phyloP scores from a whole-genome alignment of 2,888 invertebrate genomes.

The Griposia aprilina region DNA sequence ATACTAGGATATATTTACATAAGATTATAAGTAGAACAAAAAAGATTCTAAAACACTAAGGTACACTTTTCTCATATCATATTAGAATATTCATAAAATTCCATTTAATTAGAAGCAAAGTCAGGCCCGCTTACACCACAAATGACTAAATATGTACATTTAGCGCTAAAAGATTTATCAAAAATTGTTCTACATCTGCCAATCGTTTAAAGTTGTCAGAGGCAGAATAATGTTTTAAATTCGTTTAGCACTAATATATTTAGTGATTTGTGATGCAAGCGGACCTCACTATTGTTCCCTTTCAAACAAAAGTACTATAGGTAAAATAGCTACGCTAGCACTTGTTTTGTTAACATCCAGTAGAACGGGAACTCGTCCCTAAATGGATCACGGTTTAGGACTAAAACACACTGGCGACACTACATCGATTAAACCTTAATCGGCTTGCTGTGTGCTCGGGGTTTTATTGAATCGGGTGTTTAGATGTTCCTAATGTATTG shows the following conservation, averaged over 20 bases:
- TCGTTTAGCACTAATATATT: not conserved
- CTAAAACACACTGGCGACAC: conserved; percentile 45
- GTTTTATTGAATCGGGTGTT: conserved; percentile 37
- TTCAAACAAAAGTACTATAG: conserved; percentile 14
- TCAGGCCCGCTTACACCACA: not conserved
- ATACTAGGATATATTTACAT: too few relatives aligned
- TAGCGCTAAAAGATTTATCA: not conserved
- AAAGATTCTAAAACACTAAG: not conserved
- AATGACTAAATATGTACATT: not conserved
- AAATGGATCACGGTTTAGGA: conserved; percentile 62
- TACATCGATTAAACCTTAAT: conserved; percentile 47
- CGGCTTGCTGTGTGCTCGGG: conserved; percentile 42
- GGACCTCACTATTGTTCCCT: not conserved
- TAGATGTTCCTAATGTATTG: conserved; percentile 16
- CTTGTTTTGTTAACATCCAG: conserved; percentile 57
- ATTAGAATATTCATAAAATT: not conserved
- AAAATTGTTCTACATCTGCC: not conserved
- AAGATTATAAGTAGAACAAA: not conserved
- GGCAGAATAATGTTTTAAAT: not conserved
- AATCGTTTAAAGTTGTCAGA: not conserved
- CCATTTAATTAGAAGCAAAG: conserved; percentile 22
- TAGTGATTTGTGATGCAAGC: not conserved
- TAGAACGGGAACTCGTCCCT: conserved; percentile 43
- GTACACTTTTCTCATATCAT: not conserved
- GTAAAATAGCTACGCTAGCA: conserved; percentile 21